Evolutionary conservation across 2,113 vertebrate genomes (phyloP).

Genomic region (Corynorhinus townsendii): DNA sequence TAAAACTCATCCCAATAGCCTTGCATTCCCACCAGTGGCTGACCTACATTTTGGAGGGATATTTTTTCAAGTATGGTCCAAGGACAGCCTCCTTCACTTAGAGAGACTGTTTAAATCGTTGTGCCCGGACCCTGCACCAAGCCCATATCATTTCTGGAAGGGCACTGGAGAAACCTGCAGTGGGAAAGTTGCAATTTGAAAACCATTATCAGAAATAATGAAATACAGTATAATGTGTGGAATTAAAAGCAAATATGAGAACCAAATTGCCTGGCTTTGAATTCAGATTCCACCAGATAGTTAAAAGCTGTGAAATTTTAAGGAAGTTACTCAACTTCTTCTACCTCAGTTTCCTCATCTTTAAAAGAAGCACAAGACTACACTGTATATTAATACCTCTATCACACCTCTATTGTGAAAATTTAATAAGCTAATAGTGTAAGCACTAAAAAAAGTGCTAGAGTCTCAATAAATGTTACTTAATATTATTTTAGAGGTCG

Average conservation of each 20-base stretch:
- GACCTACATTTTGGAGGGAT: not conserved
- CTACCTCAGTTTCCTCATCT: not conserved
- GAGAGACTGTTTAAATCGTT: not conserved
- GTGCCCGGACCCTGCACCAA: not conserved
- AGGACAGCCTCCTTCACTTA: not conserved
- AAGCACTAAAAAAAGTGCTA: not conserved
- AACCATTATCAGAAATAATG: not conserved
- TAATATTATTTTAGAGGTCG: not conserved
- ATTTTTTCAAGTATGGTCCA: not conserved
- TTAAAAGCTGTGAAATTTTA: not conserved
- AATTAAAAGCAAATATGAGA: not conserved
- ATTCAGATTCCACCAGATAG: not conserved
- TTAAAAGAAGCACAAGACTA: not conserved
- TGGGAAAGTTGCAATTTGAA: not conserved
- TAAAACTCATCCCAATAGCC: not conserved
- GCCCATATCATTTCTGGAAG: not conserved
- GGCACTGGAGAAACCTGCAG: too few species aligned
- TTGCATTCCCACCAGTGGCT: not conserved
- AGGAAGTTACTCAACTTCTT: not conserved
- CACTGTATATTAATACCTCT: not conserved
- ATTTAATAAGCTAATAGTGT: not conserved
- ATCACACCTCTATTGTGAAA: not conserved
- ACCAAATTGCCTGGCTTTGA: not conserved
- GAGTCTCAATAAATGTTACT: not conserved
- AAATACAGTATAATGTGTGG: accelerated